Percentiles rank a stretch among this genome's conserved stretches.
phyloP scores from a whole-genome alignment of 64 coral and sea anemone species.

The Pocillopora verrucosa region DNA sequence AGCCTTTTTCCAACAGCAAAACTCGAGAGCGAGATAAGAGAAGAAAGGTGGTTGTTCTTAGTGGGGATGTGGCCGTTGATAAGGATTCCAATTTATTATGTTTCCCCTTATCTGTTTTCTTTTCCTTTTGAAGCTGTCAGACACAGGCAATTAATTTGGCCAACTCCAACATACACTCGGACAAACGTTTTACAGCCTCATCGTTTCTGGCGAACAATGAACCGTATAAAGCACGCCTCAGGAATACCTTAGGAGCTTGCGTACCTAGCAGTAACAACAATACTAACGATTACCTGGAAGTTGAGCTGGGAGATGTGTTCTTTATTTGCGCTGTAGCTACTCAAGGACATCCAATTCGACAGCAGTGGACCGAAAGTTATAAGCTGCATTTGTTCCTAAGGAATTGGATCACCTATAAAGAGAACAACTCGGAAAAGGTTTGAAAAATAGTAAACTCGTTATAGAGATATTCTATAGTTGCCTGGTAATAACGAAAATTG shows the following conservation, averaged over 20 bases:
- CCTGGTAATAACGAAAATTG: too few species aligned
- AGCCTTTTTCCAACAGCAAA: too few species aligned
- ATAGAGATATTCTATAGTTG: background rate
- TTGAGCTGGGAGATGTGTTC: conserved; percentile 26
- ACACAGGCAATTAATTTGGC: background rate
- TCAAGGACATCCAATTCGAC: conserved; percentile 40
- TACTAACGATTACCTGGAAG: conserved; percentile 36
- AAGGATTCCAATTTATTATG: too few species aligned
- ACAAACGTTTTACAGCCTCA: conserved; percentile 15
- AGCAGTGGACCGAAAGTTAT: conserved; percentile 50
- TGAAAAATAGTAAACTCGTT: background rate
- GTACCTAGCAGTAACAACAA: background rate
- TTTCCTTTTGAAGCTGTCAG: background rate
- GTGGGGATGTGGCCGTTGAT: too few species aligned
- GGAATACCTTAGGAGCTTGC: background rate
- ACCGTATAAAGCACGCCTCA: background rate
- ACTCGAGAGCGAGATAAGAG: too few species aligned
- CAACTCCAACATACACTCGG: background rate
- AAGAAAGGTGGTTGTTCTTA: too few species aligned
- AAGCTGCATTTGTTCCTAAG: background rate
- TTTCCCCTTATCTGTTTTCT: too few species aligned
- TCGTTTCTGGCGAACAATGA: background rate
- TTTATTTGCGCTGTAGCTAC: conserved; percentile 57
- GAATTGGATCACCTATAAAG: conserved; percentile 29
- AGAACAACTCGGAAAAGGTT: conserved; percentile 4